Percentiles rank a stretch among this genome's conserved stretches.
phyloP scores from a whole-genome alignment of 2,797 vertebrate genomes.

The Cirrhinus molitorella region DNA sequence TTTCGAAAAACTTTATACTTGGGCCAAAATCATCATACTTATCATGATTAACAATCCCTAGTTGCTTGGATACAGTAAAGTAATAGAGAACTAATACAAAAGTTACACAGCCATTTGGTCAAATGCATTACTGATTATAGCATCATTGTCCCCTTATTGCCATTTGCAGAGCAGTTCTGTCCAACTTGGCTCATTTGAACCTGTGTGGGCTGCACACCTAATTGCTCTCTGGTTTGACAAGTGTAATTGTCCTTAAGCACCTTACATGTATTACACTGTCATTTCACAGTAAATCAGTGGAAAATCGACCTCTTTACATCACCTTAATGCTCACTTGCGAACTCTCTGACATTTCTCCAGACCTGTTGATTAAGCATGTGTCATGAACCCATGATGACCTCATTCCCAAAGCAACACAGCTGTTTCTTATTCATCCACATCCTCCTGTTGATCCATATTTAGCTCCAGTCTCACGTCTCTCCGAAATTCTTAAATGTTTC shows the following conservation, averaged over 20 bases:
- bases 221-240: conserved; percentile 43
- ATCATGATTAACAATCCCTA: conserved; percentile 28
- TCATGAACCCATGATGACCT: conserved; percentile 42
- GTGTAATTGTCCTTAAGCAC: conserved; percentile 43
- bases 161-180: conserved; percentile 17
- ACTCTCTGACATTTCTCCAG: conserved; percentile 53
- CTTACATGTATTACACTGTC: conserved; percentile 44
- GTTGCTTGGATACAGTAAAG: conserved; percentile 22
- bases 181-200: conserved; percentile 18
- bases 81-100: conserved; percentile 1
- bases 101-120: conserved; percentile 16
- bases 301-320: conserved; percentile 54
- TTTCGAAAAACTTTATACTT: conserved; percentile 31
- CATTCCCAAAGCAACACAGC: conserved; percentile 21
- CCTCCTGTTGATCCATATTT: conserved; percentile 7
- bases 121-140: conserved; percentile 28
- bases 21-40: conserved; percentile 38
- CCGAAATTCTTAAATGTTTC: background rate
- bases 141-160: conserved; percentile 23
- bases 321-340: conserved; percentile 53
- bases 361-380: conserved; percentile 33
- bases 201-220: conserved; percentile 30
- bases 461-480: background rate
- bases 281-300: conserved; percentile 41
- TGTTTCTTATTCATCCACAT: conserved; percentile 3